Evolutionary conservation across 2,113 vertebrate genomes (phyloP).

Genomic region (Ochotona princeps): DNA sequence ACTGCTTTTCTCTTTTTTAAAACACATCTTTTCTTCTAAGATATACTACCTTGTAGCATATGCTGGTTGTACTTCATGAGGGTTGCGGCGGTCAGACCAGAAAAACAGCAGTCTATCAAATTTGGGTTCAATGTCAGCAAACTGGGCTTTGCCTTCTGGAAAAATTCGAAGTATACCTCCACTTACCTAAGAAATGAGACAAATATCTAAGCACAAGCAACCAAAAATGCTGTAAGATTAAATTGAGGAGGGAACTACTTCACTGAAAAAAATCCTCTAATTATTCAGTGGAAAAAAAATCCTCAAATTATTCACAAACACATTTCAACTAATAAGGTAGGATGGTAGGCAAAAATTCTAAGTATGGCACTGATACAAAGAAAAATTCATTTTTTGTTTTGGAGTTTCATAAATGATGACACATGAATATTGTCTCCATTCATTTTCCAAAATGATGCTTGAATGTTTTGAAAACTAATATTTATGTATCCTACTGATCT

Average conservation of each 20-base stretch:
- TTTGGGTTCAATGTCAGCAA: slow-evolving; percentile 98
- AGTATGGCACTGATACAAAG: background rate
- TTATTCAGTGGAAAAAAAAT: no score
- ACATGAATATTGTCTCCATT: background rate
- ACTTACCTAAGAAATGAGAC: slow-evolving; percentile 89
- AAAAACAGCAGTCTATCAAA: slow-evolving; percentile 98
- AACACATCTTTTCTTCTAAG: background rate
- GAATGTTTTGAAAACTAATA: background rate
- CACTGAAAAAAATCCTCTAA: background rate
- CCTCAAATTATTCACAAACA: background rate
- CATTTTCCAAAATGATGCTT: background rate
- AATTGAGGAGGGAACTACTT: background rate
- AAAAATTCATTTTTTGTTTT: slow-evolving; percentile 29
- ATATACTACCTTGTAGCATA: slow-evolving; percentile 93
- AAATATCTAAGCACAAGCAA: slow-evolving; percentile 10
- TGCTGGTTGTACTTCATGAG: slow-evolving; percentile 98
- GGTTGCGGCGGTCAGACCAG: slow-evolving; percentile 99
- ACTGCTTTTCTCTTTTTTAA: no score
- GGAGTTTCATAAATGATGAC: background rate
- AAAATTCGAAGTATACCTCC: slow-evolving; percentile 99
- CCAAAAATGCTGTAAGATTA: background rate
- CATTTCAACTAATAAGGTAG: background rate
- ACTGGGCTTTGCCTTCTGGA: slow-evolving; percentile 98
- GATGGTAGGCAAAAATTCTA: background rate
- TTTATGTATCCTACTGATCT: background rate